Conservation (phyloP, 2,888 invertebrate species). For the Platycheirus albimanus region DNA sequence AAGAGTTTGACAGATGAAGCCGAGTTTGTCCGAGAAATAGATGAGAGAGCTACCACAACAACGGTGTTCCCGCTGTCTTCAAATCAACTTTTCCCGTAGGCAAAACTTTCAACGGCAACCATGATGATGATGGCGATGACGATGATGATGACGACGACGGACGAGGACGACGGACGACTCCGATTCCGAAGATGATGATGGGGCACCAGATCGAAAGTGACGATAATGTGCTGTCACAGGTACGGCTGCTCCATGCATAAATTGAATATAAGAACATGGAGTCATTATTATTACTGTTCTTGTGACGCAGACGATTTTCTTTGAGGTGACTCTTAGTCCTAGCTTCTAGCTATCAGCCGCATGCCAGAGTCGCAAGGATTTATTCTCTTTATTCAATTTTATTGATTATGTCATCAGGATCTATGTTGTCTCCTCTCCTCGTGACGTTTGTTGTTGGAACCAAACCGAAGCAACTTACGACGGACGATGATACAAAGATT, state of each 20-base stretch:
- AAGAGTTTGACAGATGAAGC: conserved; percentile 70
- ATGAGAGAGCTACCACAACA: conserved; percentile 66
- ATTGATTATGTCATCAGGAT: conserved; percentile 75
- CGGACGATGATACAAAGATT: conserved; percentile 71
- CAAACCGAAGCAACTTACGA: conserved; percentile 16
- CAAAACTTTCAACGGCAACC: conserved; percentile 32
- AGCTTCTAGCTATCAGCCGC: conserved; percentile 19
- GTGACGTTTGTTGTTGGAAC: conserved; percentile 62
- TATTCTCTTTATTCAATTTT: conserved; percentile 74
- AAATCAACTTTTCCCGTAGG: conserved; percentile 30
- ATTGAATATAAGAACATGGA: conserved; percentile 74
- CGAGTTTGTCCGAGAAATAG: conserved; percentile 36
- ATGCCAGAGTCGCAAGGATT: conserved; percentile 69
- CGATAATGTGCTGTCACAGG: conserved; percentile 78
- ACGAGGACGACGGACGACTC: conserved; percentile 27
- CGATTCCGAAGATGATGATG: conserved; percentile 62
- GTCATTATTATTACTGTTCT: conserved; percentile 73
- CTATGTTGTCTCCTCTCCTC: conserved; percentile 70
- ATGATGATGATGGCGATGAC: conserved; percentile 21
- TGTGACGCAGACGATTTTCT: conserved; percentile 54
- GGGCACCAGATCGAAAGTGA: conserved; percentile 77
- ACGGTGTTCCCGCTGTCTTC: conserved; percentile 55
- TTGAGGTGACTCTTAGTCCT: conserved; percentile 14
- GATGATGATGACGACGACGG: too few species aligned
- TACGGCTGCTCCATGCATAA: conserved; percentile 74